phyloP scores from a whole-genome alignment of 2,113 vertebrate genomes.

The Elephantulus edwardii region DNA sequence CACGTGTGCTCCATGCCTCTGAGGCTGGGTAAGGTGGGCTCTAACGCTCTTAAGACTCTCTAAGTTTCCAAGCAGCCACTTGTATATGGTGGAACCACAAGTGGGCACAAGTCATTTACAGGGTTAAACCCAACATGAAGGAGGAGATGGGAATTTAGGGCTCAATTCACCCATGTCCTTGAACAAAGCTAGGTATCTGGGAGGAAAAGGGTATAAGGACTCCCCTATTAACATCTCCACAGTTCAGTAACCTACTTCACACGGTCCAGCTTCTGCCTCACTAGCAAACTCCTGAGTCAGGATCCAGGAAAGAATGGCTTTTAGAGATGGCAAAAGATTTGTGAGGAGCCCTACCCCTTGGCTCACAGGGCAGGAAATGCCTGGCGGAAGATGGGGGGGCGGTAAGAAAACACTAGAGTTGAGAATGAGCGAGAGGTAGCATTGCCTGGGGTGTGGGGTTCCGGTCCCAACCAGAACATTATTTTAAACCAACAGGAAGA shows the following conservation, averaged over 20 bases:
- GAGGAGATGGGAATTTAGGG: background rate
- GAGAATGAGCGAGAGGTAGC: background rate
- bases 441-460: slow-evolving; percentile 4
- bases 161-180: background rate
- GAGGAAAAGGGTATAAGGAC: background rate
- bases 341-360: background rate
- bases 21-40: background rate
- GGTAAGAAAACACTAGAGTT: background rate
- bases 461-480: background rate
- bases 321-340: background rate
- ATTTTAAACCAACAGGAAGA: slow-evolving; percentile 67
- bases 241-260: background rate
- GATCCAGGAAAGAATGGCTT: background rate
- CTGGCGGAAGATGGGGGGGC: background rate
- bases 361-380: slow-evolving; percentile 49
- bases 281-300: background rate
- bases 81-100: background rate
- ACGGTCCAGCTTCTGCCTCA: background rate
- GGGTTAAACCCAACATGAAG: background rate
- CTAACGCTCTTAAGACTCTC: background rate
- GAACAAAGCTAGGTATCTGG: background rate
- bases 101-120: background rate
- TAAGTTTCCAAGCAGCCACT: background rate
- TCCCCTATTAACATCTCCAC: background rate
- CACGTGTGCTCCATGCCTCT: background rate